Percentiles rank a stretch among this genome's conserved stretches.
Evolutionary conservation across 1,140 invertebrate species (phyloP).

Genomic region (Drosophila rhopaloa): DNA sequence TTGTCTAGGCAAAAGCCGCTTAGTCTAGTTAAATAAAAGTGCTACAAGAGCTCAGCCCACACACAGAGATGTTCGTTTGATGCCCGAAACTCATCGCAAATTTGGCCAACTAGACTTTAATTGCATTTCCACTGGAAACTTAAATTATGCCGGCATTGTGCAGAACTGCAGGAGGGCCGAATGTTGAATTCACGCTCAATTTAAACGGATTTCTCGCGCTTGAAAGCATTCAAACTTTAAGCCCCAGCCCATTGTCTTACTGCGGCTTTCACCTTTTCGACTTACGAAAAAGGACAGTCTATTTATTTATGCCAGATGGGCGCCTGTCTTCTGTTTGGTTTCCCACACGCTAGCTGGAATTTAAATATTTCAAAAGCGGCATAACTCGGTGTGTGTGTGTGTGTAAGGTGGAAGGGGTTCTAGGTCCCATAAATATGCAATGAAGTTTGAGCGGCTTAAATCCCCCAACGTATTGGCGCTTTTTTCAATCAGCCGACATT

Average conservation of each 20-base stretch:
- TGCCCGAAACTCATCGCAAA: constrained; percentile 18
- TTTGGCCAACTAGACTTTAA: constrained; percentile 31
- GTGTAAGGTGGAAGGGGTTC: constrained; percentile 33
- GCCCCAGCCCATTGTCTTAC: constrained; percentile 7
- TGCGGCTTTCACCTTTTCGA: constrained; percentile 21
- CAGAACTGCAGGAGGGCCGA: constrained; percentile 2
- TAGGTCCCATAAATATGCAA: constrained; percentile 71
- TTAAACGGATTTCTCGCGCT: constrained; percentile 31
- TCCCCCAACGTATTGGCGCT: neutral
- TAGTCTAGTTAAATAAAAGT: constrained; percentile 80
- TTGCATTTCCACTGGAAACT: constrained; percentile 38
- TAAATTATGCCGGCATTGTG: constrained; percentile 33
- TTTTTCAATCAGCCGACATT: constrained; percentile 16
- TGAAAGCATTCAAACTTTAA: constrained; percentile 20
- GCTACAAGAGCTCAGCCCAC: constrained; percentile 44
- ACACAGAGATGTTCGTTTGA: constrained; percentile 1
- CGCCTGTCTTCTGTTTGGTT: constrained; percentile 34
- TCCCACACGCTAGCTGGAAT: constrained; percentile 43
- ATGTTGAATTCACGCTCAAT: constrained; percentile 39
- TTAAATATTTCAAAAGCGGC: constrained; percentile 77
- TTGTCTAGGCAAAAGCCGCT: constrained; percentile 76
- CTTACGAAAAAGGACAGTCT: constrained; percentile 34
- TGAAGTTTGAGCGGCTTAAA: constrained; percentile 56
- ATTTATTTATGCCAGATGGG: constrained; percentile 79
- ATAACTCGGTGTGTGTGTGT: constrained; percentile 20